These are phyloP conservation scores for Peromyscus maniculatus DNA, from an alignment of 2,113 vertebrate genomes.

Conservation along the genomic window DNA sequence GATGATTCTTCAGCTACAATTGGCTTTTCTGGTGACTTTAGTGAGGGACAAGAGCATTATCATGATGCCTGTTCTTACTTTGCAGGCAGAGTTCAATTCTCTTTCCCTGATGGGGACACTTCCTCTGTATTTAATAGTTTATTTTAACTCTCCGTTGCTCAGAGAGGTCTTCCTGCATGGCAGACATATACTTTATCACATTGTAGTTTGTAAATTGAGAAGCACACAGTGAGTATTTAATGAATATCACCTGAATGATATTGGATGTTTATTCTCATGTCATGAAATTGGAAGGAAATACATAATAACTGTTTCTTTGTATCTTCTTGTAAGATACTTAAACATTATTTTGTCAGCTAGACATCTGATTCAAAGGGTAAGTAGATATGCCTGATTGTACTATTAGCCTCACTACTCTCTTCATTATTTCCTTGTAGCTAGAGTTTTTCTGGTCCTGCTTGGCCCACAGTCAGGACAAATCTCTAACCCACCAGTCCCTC, in stretches of 20 bases:
- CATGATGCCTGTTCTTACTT: not conserved
- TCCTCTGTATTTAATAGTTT: not conserved
- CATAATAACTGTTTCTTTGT: not conserved
- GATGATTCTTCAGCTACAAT: not conserved
- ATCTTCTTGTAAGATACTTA: not conserved
- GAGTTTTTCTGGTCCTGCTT: too few relatives aligned
- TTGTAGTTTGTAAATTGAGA: not conserved
- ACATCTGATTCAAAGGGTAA: not conserved
- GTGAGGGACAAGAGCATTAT: not conserved
- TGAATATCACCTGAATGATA: not conserved
- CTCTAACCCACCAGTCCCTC: too few relatives aligned
- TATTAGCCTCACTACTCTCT: not conserved
- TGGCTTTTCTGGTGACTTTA: conserved; percentile 25
- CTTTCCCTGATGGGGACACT: not conserved
- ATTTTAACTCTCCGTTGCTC: not conserved
- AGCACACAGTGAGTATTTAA: not conserved
- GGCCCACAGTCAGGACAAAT: too few relatives aligned
- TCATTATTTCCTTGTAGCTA: not conserved
- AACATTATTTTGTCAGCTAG: not conserved
- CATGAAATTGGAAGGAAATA: not conserved
- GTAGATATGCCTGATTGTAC: not conserved
- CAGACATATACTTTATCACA: not conserved
- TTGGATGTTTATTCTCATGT: not conserved
- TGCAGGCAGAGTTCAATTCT: not conserved
- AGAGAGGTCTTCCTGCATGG: not conserved